Evolutionary conservation across 2,888 invertebrate genomes (phyloP), one percentile per base, ranked within the genome.

Genomic region (Machimus atricapillus): DNA sequence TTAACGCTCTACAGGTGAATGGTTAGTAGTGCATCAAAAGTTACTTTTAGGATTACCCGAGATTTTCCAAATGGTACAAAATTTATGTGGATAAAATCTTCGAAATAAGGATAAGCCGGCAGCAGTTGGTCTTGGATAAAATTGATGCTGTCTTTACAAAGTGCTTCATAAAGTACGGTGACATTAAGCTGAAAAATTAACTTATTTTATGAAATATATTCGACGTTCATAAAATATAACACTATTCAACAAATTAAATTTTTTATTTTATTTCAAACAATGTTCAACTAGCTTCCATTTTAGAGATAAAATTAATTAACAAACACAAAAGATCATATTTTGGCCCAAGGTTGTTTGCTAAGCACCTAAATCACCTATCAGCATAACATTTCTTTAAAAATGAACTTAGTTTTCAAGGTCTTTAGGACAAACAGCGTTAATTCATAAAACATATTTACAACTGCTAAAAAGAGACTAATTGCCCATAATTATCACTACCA

Each of bases 31-130:
- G 40, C 9, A 52, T 74, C 6, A 74, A 85, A 37, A 82, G 27
- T 23, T 78, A 34, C 40, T 37, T 9, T 23, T 8, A 52, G 74
- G 37, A 77, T 27, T 91, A 94, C 95, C 89, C 89, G 90, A 34
- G 94, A 93, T 91, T 94, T 94, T 83, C 95, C 95, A 89, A 94
- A 94, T 0, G 95, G 94, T 74, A 94, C 91, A 34, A 94, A 91
- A 74, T 91, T 91, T 19, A 94, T 89, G 31, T 91, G 90, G 1
- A 94, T 89, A 89, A 93, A 92, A 7, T 93, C 90, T 4, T 93
- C 91, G 37, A 94, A 90, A 85, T 92, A 89, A 7, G 91, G 89
- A 90, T 93, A 91, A 0, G 93, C 90, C 1, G 94, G 94, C 87
- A 91, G 90, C 16, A 94, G 90, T 90, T 94, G 94, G 1, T 93